Conservation (phyloP, 1,140 invertebrate species). For the roundworm (Caenorhabditis elegans) region WBcel235 BX284604.4:5547001-5547500, state of each 20-base stretch:
- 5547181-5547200: neutral
- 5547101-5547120: neutral
- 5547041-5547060: neutral
- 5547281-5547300: neutral
- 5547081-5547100: slow-evolving; percentile 16
- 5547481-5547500: neutral
- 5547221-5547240: neutral
- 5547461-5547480: neutral
- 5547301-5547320: neutral
- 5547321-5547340: neutral
- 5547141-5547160: neutral
- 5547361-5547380: neutral
- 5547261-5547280: neutral
- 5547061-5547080: slow-evolving; percentile 8
- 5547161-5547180: neutral
- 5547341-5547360: neutral
- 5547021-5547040: neutral
- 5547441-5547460: neutral
- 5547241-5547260: neutral
- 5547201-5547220: neutral
- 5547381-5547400: neutral
- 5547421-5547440: neutral
- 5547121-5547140: neutral
- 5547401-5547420: neutral
- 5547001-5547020: neutral